These are phyloP conservation scores for Semotilus atromaculatus DNA, from an alignment of 2,797 vertebrate species.

Conservation along the genomic window DNA sequence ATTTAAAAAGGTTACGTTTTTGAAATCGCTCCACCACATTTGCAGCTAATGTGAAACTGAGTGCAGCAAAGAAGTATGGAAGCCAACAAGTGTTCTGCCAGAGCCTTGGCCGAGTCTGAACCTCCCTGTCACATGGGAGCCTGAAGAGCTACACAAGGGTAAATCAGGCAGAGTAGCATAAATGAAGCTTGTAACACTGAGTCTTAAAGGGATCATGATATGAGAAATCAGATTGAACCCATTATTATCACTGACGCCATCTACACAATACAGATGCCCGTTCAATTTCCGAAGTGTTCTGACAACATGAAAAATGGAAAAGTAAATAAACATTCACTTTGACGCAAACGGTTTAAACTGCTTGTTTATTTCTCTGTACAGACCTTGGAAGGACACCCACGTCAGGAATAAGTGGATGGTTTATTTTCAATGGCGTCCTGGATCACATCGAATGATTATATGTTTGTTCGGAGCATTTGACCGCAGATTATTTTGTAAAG, in stretches of 20 bases:
- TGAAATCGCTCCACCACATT: constrained; percentile 56
- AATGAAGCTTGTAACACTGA: constrained; percentile 35
- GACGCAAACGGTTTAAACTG: neutral
- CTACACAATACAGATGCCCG: neutral
- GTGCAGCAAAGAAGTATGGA: constrained; percentile 39
- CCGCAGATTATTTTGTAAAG: neutral
- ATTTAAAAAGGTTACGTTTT: constrained; percentile 49
- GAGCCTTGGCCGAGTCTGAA: constrained; percentile 48
- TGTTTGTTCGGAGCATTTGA: neutral
- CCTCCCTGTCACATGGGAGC: constrained; percentile 57
- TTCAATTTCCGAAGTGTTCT: neutral
- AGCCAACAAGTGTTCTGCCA: constrained; percentile 71
- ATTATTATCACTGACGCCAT: neutral
- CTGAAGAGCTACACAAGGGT: constrained; percentile 36
- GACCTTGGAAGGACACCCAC: neutral
- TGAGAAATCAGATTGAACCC: neutral
- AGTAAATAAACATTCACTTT: neutral
- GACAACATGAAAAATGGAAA: neutral
- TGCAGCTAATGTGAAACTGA: constrained; percentile 55
- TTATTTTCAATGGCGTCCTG: neutral
- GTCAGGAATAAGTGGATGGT: neutral
- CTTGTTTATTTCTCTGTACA: neutral
- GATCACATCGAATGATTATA: neutral
- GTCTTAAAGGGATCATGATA: neutral
- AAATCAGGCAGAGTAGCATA: constrained; percentile 51